Conservation (phyloP, 2,113 vertebrate species). For the Datnioides undecimradiatus region DNA sequence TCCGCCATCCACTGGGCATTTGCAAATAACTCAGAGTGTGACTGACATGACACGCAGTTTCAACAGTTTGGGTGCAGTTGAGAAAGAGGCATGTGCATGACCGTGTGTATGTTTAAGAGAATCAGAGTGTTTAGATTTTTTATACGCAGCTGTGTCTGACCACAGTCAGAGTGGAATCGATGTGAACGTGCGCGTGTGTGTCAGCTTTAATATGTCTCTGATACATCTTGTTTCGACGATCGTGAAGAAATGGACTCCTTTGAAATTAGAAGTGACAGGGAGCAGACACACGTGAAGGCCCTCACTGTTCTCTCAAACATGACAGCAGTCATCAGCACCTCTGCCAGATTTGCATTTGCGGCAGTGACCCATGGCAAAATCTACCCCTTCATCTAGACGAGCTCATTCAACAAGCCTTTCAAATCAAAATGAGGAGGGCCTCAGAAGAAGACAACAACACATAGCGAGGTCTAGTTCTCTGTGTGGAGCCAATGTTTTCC, state of each 20-base stretch:
- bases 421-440: constrained; percentile 41
- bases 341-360: constrained; percentile 60
- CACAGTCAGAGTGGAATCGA: constrained; percentile 37
- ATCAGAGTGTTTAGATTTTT: constrained; percentile 74
- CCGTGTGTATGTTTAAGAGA: constrained; percentile 67
- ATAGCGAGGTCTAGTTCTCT: constrained; percentile 1
- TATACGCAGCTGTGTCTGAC: constrained; percentile 73
- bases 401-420: constrained; percentile 68
- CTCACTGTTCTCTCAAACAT: constrained; percentile 75
- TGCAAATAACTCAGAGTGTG: constrained; percentile 72
- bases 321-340: constrained; percentile 79
- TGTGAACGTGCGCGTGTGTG: constrained; percentile 23
- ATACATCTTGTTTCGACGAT: neutral
- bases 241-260: neutral
- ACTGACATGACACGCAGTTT: constrained; percentile 68
- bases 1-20: constrained; percentile 65
- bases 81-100: constrained; percentile 60
- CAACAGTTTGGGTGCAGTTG: constrained; percentile 53
- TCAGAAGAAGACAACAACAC: constrained; percentile 3
- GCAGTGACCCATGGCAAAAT: constrained; percentile 50
- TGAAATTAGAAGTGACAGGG: constrained; percentile 69
- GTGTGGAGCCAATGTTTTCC: neutral
- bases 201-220: neutral
- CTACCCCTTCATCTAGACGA: constrained; percentile 56
- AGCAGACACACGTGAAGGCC: constrained; percentile 73